Percentiles rank a stretch among this genome's conserved stretches.
Evolutionary conservation across 92 coral and sea anemone species (phyloP).

Genomic region (Bergia puertoricense): DNA sequence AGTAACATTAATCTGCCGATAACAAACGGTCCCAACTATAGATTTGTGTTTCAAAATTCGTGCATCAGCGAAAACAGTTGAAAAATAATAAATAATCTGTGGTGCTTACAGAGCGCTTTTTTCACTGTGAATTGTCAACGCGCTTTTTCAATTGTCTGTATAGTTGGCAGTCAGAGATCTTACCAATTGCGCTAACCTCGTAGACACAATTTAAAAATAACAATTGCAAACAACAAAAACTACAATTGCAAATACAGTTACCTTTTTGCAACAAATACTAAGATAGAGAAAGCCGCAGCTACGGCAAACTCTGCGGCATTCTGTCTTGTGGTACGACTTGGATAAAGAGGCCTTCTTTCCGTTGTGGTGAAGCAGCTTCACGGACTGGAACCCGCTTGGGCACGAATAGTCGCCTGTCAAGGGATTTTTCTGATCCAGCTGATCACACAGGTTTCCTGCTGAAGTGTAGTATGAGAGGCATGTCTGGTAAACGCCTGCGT

Average conservation of each 20-base stretch:
- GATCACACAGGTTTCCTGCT: slow-evolving; percentile 65
- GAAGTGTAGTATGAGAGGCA: slow-evolving; percentile 45
- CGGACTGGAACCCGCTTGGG: slow-evolving; percentile 60
- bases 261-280: slow-evolving; percentile 54
- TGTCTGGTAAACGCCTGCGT: slow-evolving; percentile 54
- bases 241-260: background rate
- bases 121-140: too few species aligned
- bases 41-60: too few species aligned
- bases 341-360: slow-evolving; percentile 54
- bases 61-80: too few species aligned
- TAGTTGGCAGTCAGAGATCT: too few species aligned
- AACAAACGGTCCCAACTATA: too few species aligned
- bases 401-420: slow-evolving; percentile 65
- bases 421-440: slow-evolving; percentile 69
- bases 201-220: too few species aligned
- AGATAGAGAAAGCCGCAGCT: slow-evolving; percentile 69
- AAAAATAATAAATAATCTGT: too few species aligned
- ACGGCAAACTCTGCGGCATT: slow-evolving; percentile 55
- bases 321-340: slow-evolving; percentile 66
- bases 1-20: too few species aligned
- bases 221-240: too few species aligned
- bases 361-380: slow-evolving; percentile 47
- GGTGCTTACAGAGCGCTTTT: too few species aligned
- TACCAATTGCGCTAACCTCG: too few species aligned
- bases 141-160: too few species aligned